Conservation (phyloP, 2,113 vertebrate genomes). For the Camelus bactrianus region DNA sequence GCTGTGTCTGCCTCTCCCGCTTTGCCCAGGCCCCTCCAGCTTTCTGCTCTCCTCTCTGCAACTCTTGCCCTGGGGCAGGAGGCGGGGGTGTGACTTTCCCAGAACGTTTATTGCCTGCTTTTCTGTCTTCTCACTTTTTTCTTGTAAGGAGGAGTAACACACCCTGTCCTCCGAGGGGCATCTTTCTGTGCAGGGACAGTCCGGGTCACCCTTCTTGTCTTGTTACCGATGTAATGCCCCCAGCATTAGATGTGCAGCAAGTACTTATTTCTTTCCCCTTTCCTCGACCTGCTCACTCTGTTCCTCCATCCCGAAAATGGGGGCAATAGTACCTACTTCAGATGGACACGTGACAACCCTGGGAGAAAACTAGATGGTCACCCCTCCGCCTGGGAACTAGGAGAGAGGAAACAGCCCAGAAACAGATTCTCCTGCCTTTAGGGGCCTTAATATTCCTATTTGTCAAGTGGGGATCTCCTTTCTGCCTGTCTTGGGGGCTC, state of each 20-base stretch:
- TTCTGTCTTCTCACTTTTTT: background rate
- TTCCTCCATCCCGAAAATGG: background rate
- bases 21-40: no score
- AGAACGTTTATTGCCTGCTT: background rate
- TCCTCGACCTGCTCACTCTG: background rate
- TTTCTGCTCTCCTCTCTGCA: no score
- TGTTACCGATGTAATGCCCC: accelerated
- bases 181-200: background rate
- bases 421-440: background rate
- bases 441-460: background rate
- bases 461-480: background rate
- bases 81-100: background rate
- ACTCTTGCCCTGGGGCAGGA: background rate
- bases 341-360: background rate
- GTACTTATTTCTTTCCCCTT: background rate
- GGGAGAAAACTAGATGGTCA: background rate
- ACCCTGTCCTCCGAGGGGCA: background rate
- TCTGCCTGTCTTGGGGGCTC: background rate
- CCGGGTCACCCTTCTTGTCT: no score
- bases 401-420: background rate
- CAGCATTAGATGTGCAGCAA: background rate
- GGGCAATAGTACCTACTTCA: background rate
- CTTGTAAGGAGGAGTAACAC: background rate
- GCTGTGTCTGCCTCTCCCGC: accelerated
- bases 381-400: background rate